Evolutionary conservation across 2,113 vertebrate species (phyloP), one percentile per base, ranked within the genome.

Genomic region (Antennarius striatus): DNA sequence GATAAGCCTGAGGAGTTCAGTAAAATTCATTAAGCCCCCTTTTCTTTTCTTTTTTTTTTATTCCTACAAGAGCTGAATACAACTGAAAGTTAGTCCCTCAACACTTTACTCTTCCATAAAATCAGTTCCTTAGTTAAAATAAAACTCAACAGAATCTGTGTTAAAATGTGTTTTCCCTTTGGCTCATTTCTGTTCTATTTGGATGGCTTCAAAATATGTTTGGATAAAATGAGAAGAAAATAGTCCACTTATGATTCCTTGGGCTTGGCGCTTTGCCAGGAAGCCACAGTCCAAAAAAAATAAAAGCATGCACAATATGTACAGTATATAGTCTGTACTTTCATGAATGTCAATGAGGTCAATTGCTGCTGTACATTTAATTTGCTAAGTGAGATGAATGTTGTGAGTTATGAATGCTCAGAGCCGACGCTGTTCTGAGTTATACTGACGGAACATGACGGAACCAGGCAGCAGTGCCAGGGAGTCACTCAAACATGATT

Each of bases 1-100:
- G 48, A 68, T 68, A 51, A 86, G 87, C 89, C 74, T 8, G 80
- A 86, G 87, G 87, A 87, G 81, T 85, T 86, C 72, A 82, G 80
- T 82, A 86, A 86, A 87, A 81, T 89, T 90, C 79, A 88, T 84
- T 85, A 81, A 77, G 77, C 39, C 70, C 30, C 3, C 14, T 30
- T 29, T 10, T 54, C 12, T 10, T 54, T 12, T 53, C 13, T 29
- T 2, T 30, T 29, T 53, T 53, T 46, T 83, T 68, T 16, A 53
- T 62, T 2, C 62, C 52, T 42, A 10, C 66, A 45, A 52, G 53
- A 77, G 70, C 73, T 72, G 77, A 81, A 73, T 68, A 51, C 51
- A 14, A 43, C 68, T 48, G 51, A 86, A 81, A 75, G 66, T 72
- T 62, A 36, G 62, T 61, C 48, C n/a, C 52, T 43, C 14, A 54